Evolutionary conservation across 2,797 vertebrate genomes (phyloP), one percentile per base, ranked within the genome.

Genomic region (Pangasius larnaudii): DNA sequence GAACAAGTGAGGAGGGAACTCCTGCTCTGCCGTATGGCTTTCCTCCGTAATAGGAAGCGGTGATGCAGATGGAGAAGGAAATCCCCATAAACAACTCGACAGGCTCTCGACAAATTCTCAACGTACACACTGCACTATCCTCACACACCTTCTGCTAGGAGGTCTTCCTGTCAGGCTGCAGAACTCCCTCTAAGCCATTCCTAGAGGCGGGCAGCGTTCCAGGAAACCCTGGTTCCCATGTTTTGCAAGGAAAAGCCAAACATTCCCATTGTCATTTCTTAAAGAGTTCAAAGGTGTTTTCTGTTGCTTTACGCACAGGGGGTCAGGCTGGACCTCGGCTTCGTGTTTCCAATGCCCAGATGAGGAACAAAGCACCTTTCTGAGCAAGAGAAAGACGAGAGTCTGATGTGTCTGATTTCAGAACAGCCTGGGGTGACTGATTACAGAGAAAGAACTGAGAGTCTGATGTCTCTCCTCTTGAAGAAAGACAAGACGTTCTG

Each of bases 141-240:
- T 82, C 39, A 11, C 69, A 87, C 82, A 86, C 80, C 82, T 89
- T 84, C 85, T 89, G 72, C 88, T 59, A 13, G 1, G 71, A 78
- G 69, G 74, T 33, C 82, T 90, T 91, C 90, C 92, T 89, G 86
- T 87, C 53, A 16, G 36, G 56, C 85, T 85, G 63, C 86, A 85
- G 93, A 92, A 90, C 92, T 93, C 91, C 90, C 91, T 91, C 93
- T 79, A 86, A 93, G 88, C 87, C 90, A 91, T 95, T 94, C 93
- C 94, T 92, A 89, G 90, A 59, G 87, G 89, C 59, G 67, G 92
- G 93, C 92, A 46, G 39, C 92, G 84, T 93, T 95, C 94, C 95
- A 95, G 95, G 94, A 95, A 95, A 94, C 85, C 91, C 81, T 89
- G 86, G 92, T 94, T 95, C 95, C 94, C 92, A 90, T 92, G 93